Conservation (phyloP, 2,797 vertebrate genomes). For the Micropoecilia bifurca region DNA sequence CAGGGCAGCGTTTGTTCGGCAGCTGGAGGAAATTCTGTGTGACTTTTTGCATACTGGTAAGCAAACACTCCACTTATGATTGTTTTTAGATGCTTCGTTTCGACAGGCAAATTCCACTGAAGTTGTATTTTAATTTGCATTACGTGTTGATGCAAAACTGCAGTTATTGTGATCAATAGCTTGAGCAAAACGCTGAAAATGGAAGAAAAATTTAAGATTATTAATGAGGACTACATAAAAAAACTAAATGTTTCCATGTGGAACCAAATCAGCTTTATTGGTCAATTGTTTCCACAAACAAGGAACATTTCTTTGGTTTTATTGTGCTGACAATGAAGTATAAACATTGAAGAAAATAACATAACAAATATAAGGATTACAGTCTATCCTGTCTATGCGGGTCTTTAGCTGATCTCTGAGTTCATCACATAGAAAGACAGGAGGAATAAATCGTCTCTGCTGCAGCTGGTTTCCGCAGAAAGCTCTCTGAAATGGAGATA, state of each 20-base stretch:
- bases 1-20: background rate
- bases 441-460: too few relatives aligned
- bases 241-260: background rate
- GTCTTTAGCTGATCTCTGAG: too few relatives aligned
- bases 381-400: too few relatives aligned
- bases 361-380: too few relatives aligned
- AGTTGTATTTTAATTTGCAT: background rate
- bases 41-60: constrained; percentile 22
- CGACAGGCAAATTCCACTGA: constrained; percentile 12
- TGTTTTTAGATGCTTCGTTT: constrained; percentile 11
- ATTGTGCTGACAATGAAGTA: too few relatives aligned
- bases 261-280: too few relatives aligned
- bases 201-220: background rate
- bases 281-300: too few relatives aligned
- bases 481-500: too few relatives aligned
- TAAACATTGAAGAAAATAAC: too few relatives aligned
- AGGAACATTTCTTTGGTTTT: too few relatives aligned
- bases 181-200: background rate
- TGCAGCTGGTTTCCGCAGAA: too few relatives aligned
- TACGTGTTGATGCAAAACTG: background rate
- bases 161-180: background rate
- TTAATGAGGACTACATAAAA: background rate
- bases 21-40: background rate
- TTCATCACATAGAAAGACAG: too few relatives aligned
- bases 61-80: background rate